Conservation (phyloP, 2,888 invertebrate genomes). For the Apantesis nais region DNA sequence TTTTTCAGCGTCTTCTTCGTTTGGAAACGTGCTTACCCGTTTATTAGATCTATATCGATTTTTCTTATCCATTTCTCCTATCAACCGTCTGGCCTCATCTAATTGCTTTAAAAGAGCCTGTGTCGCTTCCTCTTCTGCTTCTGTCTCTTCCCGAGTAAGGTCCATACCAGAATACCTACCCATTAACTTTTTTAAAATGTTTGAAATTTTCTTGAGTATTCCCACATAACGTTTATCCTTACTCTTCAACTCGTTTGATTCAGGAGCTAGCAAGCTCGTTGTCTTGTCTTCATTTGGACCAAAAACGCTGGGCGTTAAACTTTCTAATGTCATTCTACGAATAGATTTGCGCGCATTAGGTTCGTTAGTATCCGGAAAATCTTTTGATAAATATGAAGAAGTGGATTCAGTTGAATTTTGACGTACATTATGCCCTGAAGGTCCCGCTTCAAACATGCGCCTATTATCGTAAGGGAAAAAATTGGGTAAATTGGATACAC, state of each 20-base stretch:
- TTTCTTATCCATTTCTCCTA: slow-evolving; percentile 23
- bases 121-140: slow-evolving; percentile 50
- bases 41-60: slow-evolving; percentile 14
- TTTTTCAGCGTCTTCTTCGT: slow-evolving; percentile 36
- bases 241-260: slow-evolving; percentile 6
- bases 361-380: background rate
- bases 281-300: background rate
- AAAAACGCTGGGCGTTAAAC: background rate
- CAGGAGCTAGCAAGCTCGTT: background rate
- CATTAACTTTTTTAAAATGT: slow-evolving; percentile 39
- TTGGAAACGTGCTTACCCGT: slow-evolving; percentile 1
- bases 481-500: slow-evolving; percentile 11
- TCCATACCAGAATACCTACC: slow-evolving; percentile 30
- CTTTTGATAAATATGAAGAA: slow-evolving; percentile 6
- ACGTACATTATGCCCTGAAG: background rate
- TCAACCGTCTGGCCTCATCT: slow-evolving; percentile 32
- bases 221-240: slow-evolving; percentile 10
- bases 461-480: slow-evolving; percentile 8
- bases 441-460: slow-evolving; percentile 5
- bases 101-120: slow-evolving; percentile 42
- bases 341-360: background rate
- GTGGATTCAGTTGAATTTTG: slow-evolving; percentile 9
- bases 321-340: background rate
- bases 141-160: slow-evolving; percentile 7
- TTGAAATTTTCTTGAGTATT: slow-evolving; percentile 25